These are phyloP conservation scores for Palythoa grandiflora DNA, from an alignment of 92 coral and sea anemone genomes.

Conservation along the genomic window DNA sequence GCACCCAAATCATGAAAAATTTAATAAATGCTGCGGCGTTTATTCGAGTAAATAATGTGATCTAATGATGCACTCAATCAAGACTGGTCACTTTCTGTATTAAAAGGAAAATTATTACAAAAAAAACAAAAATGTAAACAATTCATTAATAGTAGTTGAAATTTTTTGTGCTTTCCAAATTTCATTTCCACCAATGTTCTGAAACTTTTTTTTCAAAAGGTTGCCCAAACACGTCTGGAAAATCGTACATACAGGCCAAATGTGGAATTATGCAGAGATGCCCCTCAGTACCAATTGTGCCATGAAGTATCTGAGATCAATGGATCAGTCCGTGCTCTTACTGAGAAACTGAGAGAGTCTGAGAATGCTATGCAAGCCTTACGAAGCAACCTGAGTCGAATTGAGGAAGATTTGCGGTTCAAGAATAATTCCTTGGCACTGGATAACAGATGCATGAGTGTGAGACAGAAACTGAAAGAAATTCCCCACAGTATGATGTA, in stretches of 20 bases:
- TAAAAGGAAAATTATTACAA: too few species aligned
- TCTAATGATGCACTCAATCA: too few species aligned
- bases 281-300: conserved; percentile 94
- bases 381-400: conserved; percentile 84
- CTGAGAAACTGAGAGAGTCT: conserved; percentile 92
- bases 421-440: conserved; percentile 95
- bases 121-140: too few species aligned
- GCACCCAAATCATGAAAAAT: too few species aligned
- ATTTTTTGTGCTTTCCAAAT: too few species aligned
- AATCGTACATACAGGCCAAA: conserved; percentile 97
- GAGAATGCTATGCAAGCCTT: conserved; percentile 92
- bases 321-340: conserved; percentile 93
- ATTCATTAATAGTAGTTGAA: too few species aligned
- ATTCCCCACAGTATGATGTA: conserved; percentile 94
- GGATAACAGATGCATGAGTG: conserved; percentile 94
- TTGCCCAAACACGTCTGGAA: conserved; percentile 98
- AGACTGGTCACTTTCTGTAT: too few species aligned
- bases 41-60: too few species aligned
- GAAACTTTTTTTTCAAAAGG: conserved; percentile 52
- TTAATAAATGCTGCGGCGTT: too few species aligned
- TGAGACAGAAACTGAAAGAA: conserved; percentile 91
- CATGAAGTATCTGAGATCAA: conserved; percentile 95
- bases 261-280: conserved; percentile 90
- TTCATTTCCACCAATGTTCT: too few species aligned
- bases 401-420: conserved; percentile 91